These are phyloP conservation scores for Montipora capricornis DNA, from an alignment of 64 coral and sea anemone genomes.

Conservation along the genomic window DNA sequence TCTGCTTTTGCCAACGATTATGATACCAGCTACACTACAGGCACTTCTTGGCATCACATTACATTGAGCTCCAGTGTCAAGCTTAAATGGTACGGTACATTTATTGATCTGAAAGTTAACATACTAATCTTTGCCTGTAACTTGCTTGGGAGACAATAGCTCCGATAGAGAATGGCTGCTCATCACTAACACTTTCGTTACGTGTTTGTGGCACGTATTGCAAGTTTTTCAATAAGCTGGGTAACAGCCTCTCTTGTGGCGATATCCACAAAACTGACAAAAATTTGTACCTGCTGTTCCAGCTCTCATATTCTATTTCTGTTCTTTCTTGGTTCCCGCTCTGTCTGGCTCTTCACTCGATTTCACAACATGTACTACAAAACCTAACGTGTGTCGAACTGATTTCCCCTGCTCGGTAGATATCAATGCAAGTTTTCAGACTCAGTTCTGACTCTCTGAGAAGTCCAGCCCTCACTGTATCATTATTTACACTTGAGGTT, in stretches of 20 bases:
- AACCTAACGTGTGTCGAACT: background rate
- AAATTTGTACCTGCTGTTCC: background rate
- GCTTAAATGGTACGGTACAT: no score
- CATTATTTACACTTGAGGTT: background rate
- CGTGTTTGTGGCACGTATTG: background rate
- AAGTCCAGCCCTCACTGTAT: background rate
- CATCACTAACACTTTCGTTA: background rate
- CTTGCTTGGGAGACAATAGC: no score
- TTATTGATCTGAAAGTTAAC: no score
- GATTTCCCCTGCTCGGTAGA: conserved; percentile 24
- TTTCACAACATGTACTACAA: background rate
- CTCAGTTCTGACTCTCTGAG: conserved; percentile 24
- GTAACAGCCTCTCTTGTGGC: background rate
- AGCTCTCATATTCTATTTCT: background rate
- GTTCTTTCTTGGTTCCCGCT: background rate
- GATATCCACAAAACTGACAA: background rate
- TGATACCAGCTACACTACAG: no score
- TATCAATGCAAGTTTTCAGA: conserved; percentile 31
- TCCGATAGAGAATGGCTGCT: background rate
- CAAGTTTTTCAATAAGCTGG: background rate
- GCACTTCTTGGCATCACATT: no score
- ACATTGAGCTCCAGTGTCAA: no score
- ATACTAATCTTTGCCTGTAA: no score
- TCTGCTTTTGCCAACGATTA: no score
- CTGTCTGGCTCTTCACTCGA: no score